Evolutionary conservation across 2,888 invertebrate genomes (phyloP).

Genomic region (Calameuta pallipes): DNA sequence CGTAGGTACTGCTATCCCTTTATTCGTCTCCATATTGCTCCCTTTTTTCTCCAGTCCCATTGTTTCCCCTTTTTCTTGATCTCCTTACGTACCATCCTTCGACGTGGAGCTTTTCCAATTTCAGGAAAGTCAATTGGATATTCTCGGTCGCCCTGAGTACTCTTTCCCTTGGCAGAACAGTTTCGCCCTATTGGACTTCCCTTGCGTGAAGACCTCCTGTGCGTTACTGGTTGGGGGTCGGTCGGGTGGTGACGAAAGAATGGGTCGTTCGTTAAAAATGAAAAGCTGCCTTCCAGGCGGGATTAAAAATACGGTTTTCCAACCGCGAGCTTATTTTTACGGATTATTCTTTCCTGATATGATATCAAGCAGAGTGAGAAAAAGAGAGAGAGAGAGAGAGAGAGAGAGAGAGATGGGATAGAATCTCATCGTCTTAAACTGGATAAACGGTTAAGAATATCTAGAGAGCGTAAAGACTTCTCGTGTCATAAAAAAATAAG

Average conservation of each 20-base stretch:
- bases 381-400: slow-evolving; percentile 24
- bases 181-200: not conserved
- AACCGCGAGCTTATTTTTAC: not conserved
- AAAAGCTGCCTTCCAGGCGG: not conserved
- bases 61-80: not conserved
- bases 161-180: not conserved
- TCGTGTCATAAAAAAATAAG: not conserved
- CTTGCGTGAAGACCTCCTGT: not conserved
- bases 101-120: not conserved
- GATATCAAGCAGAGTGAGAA: not conserved
- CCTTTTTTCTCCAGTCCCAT: not conserved
- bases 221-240: not conserved
- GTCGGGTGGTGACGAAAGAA: not conserved
- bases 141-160: not conserved
- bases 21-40: not conserved
- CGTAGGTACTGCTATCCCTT: not conserved
- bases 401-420: slow-evolving; percentile 13
- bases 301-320: not conserved
- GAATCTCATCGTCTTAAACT: slow-evolving; percentile 29
- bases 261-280: not conserved
- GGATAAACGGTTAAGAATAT: not conserved
- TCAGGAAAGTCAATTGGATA: not conserved
- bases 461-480: not conserved
- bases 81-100: not conserved
- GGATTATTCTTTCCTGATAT: not conserved